Percentiles rank a stretch among this genome's conserved stretches.
These are phyloP conservation scores for Oscheius sp. DNA, from an alignment of 2,888 invertebrate genomes.

Conservation along the genomic window DNA sequence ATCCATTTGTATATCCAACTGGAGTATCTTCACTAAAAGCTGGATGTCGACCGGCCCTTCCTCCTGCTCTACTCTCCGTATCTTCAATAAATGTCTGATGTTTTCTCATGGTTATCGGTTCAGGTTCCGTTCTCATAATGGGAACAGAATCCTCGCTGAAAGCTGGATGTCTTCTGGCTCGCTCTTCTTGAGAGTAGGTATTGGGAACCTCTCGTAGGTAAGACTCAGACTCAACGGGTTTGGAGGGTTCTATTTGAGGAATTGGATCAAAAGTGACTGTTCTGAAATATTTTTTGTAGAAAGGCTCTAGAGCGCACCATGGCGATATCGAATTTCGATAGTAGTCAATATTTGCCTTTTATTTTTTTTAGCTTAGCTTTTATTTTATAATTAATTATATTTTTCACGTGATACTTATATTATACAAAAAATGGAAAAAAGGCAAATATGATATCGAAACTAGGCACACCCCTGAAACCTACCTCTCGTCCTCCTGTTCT, in stretches of 20 bases:
- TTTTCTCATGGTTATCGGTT: background rate
- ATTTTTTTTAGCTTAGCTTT: no score
- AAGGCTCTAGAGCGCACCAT: no score
- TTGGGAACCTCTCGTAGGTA: background rate
- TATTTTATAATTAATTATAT: background rate
- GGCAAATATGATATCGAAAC: no score
- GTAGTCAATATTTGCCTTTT: no score
- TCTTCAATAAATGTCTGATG: background rate
- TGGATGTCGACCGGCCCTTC: background rate
- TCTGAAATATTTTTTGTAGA: background rate
- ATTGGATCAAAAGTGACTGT: constrained; percentile 11
- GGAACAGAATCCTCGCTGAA: no score
- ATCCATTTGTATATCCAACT: constrained; percentile 12
- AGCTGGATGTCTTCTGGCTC: background rate
- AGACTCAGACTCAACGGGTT: background rate
- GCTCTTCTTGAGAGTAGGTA: background rate
- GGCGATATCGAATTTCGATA: no score
- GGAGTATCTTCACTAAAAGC: constrained; percentile 18
- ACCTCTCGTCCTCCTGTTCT: constrained; percentile 14
- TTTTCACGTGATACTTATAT: background rate
- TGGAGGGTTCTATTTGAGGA: background rate
- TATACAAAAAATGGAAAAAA: background rate
- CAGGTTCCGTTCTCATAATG: background rate
- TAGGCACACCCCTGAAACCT: no score
- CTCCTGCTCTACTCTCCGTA: no score